Base-by-base conservation (phyloP, 2,888 invertebrate species). In the Caenorhabditis sp. region DNA sequence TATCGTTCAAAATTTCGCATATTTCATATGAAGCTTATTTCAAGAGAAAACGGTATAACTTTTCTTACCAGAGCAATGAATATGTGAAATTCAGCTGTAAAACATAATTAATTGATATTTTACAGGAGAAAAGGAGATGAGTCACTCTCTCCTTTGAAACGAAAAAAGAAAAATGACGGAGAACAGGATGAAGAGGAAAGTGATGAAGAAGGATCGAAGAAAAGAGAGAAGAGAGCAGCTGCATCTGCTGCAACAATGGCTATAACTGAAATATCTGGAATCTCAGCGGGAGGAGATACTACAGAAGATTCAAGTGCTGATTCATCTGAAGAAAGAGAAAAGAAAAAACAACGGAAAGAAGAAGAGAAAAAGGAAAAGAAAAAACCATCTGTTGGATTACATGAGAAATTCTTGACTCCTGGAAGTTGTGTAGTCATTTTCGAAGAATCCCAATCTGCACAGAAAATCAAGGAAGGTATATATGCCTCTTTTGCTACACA, bases 201-300 rank as follows among this genome's bases (percentile, higher is more conserved):
- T 49, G 60, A 72, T 59, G 78, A 70, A 60, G 53, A 65, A 52
- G 53, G 62, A 50, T 20, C 38, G 27, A 67, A 64, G 43, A 58
- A 60, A 60, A 23, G 70, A 20, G 70, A 74, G 52, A 74, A 74
- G 53, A 63, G 74, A 49, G 74, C 69, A n/a, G 74, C 74, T 20
- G 74, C 69, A 17, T 65, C 65, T 1, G 70, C 70, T 0, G 69
- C 74, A 20, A 67, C 49, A n/a, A 67, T 64, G 14, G 72, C 72
- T 14, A 67, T 72, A 27, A 36, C 14, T 8, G 57, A 58, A 58
- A 23, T 43, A 43, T 43, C 52, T 26, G 67, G 66, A 27, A 66
- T 67, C 62, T 63, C 68, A 64, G 64, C 59, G 26, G 64, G 63
- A 27, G 67, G 26, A 8, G 60, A 50, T 36, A 27, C 50, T 20